phyloP scores from a whole-genome alignment of 1,140 invertebrate species.

The Sipha flava region DNA sequence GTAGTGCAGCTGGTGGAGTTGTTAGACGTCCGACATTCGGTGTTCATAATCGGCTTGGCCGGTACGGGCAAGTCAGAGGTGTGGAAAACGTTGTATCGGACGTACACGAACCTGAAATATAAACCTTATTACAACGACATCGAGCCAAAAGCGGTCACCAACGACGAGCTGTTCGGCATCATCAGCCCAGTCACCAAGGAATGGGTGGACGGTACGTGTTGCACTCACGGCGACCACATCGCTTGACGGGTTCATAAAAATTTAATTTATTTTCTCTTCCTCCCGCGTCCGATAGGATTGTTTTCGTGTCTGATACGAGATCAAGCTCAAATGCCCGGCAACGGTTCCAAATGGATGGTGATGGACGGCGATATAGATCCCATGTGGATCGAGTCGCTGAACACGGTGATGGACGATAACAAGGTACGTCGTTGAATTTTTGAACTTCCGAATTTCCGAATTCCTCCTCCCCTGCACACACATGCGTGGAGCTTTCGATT shows the following conservation, averaged over 20 bases:
- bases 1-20: slow-evolving; percentile 87
- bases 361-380: slow-evolving; percentile 95
- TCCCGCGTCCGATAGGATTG: slow-evolving; percentile 55
- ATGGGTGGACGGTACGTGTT: slow-evolving; percentile 85
- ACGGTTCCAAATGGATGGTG: slow-evolving; percentile 91
- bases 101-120: slow-evolving; percentile 66
- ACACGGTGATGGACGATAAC: slow-evolving; percentile 79
- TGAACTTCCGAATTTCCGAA: no score
- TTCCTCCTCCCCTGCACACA: no score
- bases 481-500: no score
- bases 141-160: slow-evolving; percentile 92
- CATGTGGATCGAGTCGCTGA: slow-evolving; percentile 94
- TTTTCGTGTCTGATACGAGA: slow-evolving; percentile 90
- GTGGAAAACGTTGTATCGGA: slow-evolving; percentile 80
- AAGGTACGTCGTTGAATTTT: no score
- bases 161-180: slow-evolving; percentile 90
- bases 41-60: slow-evolving; percentile 86
- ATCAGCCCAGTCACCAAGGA: slow-evolving; percentile 91
- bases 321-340: slow-evolving; percentile 74
- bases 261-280: slow-evolving; percentile 36
- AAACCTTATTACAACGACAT: slow-evolving; percentile 83
- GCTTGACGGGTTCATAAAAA: background rate
- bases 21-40: slow-evolving; percentile 86
- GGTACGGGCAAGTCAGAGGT: slow-evolving; percentile 89
- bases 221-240: no score